phyloP scores from a whole-genome alignment of 92 coral and sea anemone genomes.

The Siderastrea siderea region DNA sequence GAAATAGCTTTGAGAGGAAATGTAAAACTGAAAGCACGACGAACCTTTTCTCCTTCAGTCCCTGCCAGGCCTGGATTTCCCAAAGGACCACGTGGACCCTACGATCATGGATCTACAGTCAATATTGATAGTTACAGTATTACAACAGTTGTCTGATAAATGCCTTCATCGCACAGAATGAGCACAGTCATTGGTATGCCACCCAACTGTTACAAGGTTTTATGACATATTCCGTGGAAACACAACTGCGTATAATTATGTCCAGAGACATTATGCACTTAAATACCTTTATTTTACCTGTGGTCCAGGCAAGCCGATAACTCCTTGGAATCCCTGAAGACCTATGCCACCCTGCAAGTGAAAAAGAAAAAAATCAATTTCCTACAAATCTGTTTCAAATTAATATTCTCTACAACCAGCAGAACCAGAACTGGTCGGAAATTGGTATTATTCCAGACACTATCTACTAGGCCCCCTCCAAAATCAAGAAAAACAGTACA shows the following conservation, averaged over 20 bases:
- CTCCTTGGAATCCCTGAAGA: conserved; percentile 27
- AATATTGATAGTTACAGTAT: conserved; percentile 89
- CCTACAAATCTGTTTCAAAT: too few species aligned
- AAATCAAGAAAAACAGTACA: too few species aligned
- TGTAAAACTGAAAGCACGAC: background rate
- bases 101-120: conserved; percentile 95
- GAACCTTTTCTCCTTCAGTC: conserved; percentile 80
- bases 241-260: too few species aligned
- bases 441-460: too few species aligned
- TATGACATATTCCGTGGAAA: too few species aligned
- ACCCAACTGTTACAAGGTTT: background rate
- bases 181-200: background rate
- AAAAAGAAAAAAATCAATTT: background rate
- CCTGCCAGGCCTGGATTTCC: conserved; percentile 91
- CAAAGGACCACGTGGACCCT: conserved; percentile 94
- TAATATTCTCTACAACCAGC: too few species aligned
- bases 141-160: conserved; percentile 78
- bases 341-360: conserved; percentile 30
- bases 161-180: background rate
- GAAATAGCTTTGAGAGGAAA: background rate
- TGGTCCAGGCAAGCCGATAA: conserved; percentile 29
- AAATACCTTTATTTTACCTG: conserved; percentile 16
- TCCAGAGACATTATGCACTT: too few species aligned
- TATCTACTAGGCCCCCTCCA: too few species aligned
- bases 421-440: too few species aligned